Evolutionary conservation across 2,888 invertebrate species (phyloP), one percentile per base, ranked within the genome.

Genomic region (Resseliella maxima): DNA sequence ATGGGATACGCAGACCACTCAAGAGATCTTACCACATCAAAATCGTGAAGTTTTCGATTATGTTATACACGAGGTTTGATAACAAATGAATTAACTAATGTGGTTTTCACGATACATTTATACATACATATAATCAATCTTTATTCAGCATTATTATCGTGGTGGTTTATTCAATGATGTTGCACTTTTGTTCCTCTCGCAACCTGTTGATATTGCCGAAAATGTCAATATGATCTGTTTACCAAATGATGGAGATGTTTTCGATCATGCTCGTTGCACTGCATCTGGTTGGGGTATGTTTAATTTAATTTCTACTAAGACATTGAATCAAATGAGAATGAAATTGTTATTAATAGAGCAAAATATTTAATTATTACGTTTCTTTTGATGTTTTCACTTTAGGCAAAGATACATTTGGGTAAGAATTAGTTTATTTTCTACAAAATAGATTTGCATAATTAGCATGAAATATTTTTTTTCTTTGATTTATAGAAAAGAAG

Each of bases 1-100:
- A 91, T 96, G 96, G 96, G 96, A 96, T 90, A 95, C 96, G 0
- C 95, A 95, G 90, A 94, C 94, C 0, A 94, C 92, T 50, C 92
- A 92, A 85, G 24, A 24, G 89, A 92, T 94, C 0, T 93, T 92
- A 87, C 93, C 94, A 0, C 94, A 95, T 89, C 95, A 96, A 89
- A 95, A 96, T 89, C 92, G 95, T 3, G 91, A 92, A 6, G 95
- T 95, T 0, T 89, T 89, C 0, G 91, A 91, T 10, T 90, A 94
- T 0, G 90, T 93, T 0, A 89, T 93, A 0, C 96, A 96, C 88
- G 24, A 38, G 1, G 38, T n/a, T n/a, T n/a, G n/a, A n/a, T n/a
- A n/a, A n/a, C n/a, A n/a, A n/a, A n/a, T n/a, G n/a, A n/a, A n/a
- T n/a, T n/a, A n/a, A n/a, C n/a, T n/a, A 46, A 46, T n/a, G n/a